Conservation (phyloP, 2,797 vertebrate species). For the Hypotaenidia philippensis region DNA sequence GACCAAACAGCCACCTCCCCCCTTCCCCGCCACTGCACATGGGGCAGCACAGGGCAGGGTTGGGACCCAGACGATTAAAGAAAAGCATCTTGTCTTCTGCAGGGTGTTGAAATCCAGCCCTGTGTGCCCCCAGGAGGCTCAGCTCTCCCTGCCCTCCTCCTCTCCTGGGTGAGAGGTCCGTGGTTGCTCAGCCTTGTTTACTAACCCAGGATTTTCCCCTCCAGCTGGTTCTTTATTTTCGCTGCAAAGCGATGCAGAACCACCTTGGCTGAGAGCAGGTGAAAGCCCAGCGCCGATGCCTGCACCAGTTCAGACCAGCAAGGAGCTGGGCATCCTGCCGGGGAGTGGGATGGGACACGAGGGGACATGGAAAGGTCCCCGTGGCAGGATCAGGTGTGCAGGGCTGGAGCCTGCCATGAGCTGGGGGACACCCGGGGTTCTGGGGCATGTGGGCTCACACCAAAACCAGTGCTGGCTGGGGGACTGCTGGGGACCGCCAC, state of each 20-base stretch:
- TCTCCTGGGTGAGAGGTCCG: conserved; percentile 41
- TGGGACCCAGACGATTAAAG: neutral
- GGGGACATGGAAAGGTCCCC: accelerated
- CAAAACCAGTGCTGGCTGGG: neutral
- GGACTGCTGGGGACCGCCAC: neutral
- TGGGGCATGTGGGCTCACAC: neutral
- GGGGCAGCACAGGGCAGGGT: neutral
- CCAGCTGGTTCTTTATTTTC: conserved; percentile 11
- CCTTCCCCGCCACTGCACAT: accelerated
- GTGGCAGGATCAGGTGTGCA: accelerated
- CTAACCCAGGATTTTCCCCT: neutral
- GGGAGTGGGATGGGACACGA: neutral
- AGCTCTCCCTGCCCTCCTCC: neutral
- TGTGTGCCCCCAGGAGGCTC: neutral
- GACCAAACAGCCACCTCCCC: neutral
- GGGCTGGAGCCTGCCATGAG: neutral
- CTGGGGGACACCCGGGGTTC: neutral
- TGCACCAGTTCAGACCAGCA: conserved; percentile 4
- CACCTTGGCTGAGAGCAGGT: neutral
- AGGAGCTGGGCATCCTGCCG: neutral
- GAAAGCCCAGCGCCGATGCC: neutral
- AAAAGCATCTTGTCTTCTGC: neutral
- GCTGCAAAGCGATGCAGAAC: neutral
- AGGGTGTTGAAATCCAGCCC: conserved; percentile 22
- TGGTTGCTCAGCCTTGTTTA: conserved; percentile 6